Evolutionary conservation across 2,888 invertebrate species (phyloP).

Genomic region (Anticlea derivata): DNA sequence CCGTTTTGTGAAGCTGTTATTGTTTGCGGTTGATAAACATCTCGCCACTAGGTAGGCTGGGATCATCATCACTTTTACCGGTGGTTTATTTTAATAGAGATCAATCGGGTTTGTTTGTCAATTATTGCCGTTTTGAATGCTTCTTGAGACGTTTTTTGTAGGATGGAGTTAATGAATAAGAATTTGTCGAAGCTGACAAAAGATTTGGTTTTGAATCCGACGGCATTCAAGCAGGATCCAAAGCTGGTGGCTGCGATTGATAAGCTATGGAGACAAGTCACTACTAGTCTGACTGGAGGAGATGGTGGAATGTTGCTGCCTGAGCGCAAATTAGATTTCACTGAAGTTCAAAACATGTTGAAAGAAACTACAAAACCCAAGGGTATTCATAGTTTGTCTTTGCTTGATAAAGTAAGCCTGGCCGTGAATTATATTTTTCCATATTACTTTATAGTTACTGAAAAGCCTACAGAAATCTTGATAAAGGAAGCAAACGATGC

Average conservation of each 20-base stretch:
- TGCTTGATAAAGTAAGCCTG: too few species aligned
- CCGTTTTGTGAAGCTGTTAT: conserved; percentile 81
- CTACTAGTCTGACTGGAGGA: conserved; percentile 29
- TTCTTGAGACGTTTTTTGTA: conserved; percentile 53
- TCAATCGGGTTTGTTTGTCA: conserved; percentile 69
- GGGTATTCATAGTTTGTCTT: conserved; percentile 7
- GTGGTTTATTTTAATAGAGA: conserved; percentile 69
- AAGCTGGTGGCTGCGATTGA: conserved; percentile 68
- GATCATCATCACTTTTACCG: conserved; percentile 80
- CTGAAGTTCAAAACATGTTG: conserved; percentile 63
- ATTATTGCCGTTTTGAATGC: conserved; percentile 64
- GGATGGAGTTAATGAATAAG: conserved; percentile 72
- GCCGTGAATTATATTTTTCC: too few species aligned
- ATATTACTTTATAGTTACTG: conserved; percentile 33
- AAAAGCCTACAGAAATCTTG: conserved; percentile 40
- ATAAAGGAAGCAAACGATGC: conserved; percentile 49
- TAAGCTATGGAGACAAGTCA: conserved; percentile 52
- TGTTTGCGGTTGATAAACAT: conserved; percentile 83
- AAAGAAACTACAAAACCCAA: conserved; percentile 32
- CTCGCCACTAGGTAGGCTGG: conserved; percentile 80
- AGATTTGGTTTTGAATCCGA: conserved; percentile 52
- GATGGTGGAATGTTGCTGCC: conserved; percentile 51
- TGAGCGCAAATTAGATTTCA: conserved; percentile 65
- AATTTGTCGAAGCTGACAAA: conserved; percentile 56
- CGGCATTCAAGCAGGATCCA: conserved; percentile 64